These are phyloP conservation scores for Oceanodroma tethys DNA, from an alignment of 2,113 vertebrate genomes.

Conservation along the genomic window DNA sequence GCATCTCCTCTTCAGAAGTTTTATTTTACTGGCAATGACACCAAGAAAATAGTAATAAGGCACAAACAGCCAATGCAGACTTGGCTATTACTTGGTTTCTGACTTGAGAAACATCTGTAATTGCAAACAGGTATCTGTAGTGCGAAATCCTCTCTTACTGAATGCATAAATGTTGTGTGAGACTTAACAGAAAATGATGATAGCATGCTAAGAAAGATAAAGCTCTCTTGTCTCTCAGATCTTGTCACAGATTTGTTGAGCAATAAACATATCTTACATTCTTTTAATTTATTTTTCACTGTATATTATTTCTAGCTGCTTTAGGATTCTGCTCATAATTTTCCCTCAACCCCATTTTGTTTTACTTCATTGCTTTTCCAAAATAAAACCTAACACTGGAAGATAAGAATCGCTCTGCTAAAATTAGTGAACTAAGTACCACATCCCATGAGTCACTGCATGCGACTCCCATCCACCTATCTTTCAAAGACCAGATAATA, in stretches of 20 bases:
- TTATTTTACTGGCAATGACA: not conserved
- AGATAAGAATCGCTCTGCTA: slow-evolving; percentile 11
- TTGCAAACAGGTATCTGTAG: not conserved
- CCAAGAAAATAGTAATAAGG: not conserved
- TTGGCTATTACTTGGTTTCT: not conserved
- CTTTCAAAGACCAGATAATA: slow-evolving; percentile 8
- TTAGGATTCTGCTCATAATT: slow-evolving; percentile 2
- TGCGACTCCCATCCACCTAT: not conserved
- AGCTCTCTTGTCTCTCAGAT: not conserved
- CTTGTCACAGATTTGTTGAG: slow-evolving; percentile 3
- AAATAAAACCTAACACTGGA: not conserved
- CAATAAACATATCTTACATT: not conserved
- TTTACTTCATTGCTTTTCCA: not conserved
- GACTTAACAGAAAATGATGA: not conserved
- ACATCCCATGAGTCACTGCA: not conserved
- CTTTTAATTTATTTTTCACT: slow-evolving; percentile 27
- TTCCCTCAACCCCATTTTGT: slow-evolving; percentile 34
- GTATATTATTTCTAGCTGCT: not conserved
- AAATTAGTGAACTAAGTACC: slow-evolving; percentile 46
- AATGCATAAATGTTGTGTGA: not conserved
- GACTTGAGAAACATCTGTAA: not conserved
- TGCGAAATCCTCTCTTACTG: not conserved
- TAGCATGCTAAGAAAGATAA: not conserved
- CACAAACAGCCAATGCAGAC: not conserved
- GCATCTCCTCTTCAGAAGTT: not conserved